A percentile compares a stretch with the other conserved stretches of the same genome.
Evolutionary conservation across 2,797 vertebrate species (phyloP).

Genomic region (Cetoscarus ocellatus): DNA sequence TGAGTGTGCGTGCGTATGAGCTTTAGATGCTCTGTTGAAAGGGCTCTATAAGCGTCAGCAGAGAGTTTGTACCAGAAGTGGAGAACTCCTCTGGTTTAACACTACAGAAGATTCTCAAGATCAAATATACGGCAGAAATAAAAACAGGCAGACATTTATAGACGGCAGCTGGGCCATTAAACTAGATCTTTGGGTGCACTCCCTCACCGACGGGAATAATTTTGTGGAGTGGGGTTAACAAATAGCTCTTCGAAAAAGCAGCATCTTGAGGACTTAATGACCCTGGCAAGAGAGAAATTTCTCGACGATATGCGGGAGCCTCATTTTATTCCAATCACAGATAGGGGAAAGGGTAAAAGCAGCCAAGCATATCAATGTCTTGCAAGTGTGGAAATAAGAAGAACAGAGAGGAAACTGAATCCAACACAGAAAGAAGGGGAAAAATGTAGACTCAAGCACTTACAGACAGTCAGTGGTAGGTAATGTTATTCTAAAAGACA

Average conservation of each 20-base stretch:
- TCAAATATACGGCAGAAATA: conserved; percentile 70
- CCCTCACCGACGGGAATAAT: conserved; percentile 48
- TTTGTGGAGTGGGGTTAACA: conserved; percentile 63
- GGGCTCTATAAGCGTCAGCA: conserved; percentile 14
- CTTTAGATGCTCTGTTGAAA: conserved; percentile 28
- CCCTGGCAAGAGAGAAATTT: conserved; percentile 57
- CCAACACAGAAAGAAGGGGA: conserved; percentile 25
- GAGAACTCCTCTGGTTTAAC: conserved; percentile 44
- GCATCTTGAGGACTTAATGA: conserved; percentile 67
- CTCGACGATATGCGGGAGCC: conserved; percentile 31
- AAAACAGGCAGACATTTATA: conserved; percentile 67
- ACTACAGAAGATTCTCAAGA: conserved; percentile 46
- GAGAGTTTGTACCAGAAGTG: conserved; percentile 14
- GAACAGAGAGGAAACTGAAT: conserved; percentile 18
- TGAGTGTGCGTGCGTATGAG: not conserved
- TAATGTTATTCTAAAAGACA: no score
- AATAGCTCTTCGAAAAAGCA: conserved; percentile 62
- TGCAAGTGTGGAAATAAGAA: conserved; percentile 22
- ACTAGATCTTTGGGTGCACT: conserved; percentile 48
- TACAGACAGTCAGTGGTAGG: no score
- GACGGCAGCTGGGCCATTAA: conserved; percentile 67
- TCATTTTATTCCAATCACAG: conserved; percentile 34
- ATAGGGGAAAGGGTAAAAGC: conserved; percentile 4
- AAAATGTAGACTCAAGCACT: no score
- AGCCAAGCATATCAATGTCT: conserved; percentile 1